phyloP scores from a whole-genome alignment of 2,797 vertebrate species.

The Toxotes lorentzi region DNA sequence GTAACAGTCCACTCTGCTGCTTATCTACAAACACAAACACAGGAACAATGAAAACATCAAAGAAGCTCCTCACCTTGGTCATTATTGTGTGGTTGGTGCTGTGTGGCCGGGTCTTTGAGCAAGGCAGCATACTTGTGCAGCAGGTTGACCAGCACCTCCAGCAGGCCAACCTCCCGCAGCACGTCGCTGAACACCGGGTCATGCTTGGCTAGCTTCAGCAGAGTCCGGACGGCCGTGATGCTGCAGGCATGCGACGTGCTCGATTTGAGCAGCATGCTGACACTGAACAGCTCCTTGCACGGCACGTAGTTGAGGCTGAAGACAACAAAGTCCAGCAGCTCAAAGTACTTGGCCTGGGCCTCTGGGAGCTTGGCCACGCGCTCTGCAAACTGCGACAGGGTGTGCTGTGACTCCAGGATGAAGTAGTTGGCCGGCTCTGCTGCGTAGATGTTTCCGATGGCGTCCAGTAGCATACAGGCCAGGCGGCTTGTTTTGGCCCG shows the following conservation, averaged over 20 bases:
- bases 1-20: too few species aligned
- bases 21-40: too few species aligned
- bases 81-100: constrained; percentile 84
- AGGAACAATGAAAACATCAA: background rate
- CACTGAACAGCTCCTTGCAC: constrained; percentile 98
- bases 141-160: constrained; percentile 98
- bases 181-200: constrained; percentile 98
- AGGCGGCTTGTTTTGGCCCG: constrained; percentile 93
- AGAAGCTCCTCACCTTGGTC: constrained; percentile 88
- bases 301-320: constrained; percentile 98
- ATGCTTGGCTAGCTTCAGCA: constrained; percentile 94
- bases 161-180: constrained; percentile 96
- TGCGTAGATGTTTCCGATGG: constrained; percentile 94
- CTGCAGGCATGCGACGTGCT: constrained; percentile 94
- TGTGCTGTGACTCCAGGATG: constrained; percentile 97
- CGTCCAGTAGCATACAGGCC: constrained; percentile 94
- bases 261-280: constrained; percentile 96
- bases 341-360: constrained; percentile 95
- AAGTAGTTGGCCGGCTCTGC: constrained; percentile 97
- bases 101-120: constrained; percentile 92
- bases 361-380: constrained; percentile 94
- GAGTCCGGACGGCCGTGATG: constrained; percentile 91
- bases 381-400: constrained; percentile 95
- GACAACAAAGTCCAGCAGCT: constrained; percentile 96
- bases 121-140: constrained; percentile 98